Evolutionary conservation across 2,888 invertebrate species (phyloP), one percentile per base, ranked within the genome.

Genomic region (Punctoribates punctum): DNA sequence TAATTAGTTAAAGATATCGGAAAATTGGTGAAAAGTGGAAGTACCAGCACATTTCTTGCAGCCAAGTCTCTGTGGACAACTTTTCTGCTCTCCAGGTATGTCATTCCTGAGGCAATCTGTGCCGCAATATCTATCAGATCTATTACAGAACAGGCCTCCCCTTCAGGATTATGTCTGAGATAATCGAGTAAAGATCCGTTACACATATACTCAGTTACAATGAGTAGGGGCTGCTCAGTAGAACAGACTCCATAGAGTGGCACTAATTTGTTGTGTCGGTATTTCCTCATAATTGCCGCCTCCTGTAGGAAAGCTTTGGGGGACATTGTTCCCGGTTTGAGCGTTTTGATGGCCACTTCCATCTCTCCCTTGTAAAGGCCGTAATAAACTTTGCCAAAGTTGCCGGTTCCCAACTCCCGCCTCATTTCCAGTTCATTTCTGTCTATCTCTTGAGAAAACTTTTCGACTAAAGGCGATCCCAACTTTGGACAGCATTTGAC

Each of bases 271-370:
- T 94, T 92, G 85, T 99, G 98, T 74, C 95, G 88, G 86, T 96
- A 94, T 84, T 95, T 93, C 83, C 98, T 98, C 98, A 98, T 99
- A 80, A 99, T 97, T 80, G 91, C 91, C 6, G 98, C 98, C 85
- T 99, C 98, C 85, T 96, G 92, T 1, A 98, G 88, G 87, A 99
- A 99, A 0, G 96, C 96, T 81, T 92, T 90, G 9, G 94, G 92
- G 34, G 95, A 94, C 97, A 98, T 99, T 13, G 96, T 92, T 78
- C 97, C 97, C 82, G 93, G 92, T 81, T 96, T 89, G 62, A 98
- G 85, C 0, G 96, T 97, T 85, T 99, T 99, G 29, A 98, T 94
- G 65, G 98, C 98, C 76, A 98, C 98, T 86, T 96, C 96, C 80
- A 91, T 94, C 82, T 90, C 92, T 83, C 93, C 92, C 82, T 84